phyloP scores from a whole-genome alignment of 2,797 vertebrate species.

The Setipinna tenuifilis region DNA sequence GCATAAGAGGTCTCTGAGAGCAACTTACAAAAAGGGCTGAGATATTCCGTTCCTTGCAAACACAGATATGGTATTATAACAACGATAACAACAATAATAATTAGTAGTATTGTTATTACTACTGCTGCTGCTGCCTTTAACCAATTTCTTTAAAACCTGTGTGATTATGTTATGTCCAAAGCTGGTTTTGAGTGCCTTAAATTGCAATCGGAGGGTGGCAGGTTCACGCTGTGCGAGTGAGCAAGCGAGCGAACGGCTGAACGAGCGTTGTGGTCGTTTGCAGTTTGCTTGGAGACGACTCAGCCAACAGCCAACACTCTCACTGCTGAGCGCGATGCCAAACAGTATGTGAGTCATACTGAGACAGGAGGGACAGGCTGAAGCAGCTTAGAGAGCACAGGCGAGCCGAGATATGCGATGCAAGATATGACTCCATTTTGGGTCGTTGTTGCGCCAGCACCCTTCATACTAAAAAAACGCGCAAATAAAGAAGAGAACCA shows the following conservation, averaged over 20 bases:
- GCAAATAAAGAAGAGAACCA: neutral
- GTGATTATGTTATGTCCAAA: neutral
- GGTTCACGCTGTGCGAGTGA: neutral
- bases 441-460: neutral
- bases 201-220: neutral
- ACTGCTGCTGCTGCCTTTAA: neutral
- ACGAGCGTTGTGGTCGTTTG: neutral
- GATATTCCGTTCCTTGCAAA: neutral
- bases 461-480: neutral
- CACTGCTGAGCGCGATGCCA: neutral
- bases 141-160: neutral
- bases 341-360: constrained; percentile 16
- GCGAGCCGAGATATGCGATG: neutral
- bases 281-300: neutral
- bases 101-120: no score
- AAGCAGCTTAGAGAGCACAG: constrained; percentile 10
- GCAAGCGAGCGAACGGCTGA: no score
- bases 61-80: neutral
- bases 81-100: no score
- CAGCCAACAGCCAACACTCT: constrained; percentile 15
- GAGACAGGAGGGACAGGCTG: constrained; percentile 11
- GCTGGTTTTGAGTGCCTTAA: neutral
- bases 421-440: neutral
- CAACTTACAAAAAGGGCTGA: neutral
- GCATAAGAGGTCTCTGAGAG: no score